Conservation (phyloP, 1,140 invertebrate genomes). For the Drosophila subobscura region DNA sequence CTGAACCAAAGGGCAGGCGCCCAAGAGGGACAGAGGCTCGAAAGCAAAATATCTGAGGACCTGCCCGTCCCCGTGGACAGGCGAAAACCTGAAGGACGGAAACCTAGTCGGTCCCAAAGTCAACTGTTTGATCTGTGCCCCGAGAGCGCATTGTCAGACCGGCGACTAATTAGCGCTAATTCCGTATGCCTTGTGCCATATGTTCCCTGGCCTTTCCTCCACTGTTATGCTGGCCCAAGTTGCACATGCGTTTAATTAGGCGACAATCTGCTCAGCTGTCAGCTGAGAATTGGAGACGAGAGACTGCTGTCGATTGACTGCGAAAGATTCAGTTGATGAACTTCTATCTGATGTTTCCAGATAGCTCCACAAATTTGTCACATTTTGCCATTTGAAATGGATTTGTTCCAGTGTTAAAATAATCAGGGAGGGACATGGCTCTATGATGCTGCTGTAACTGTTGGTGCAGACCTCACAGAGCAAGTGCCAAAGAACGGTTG, state of each 20-base stretch:
- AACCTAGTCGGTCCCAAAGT: slow-evolving; percentile 23
- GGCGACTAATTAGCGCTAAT: slow-evolving; percentile 65
- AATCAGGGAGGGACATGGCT: slow-evolving; percentile 2
- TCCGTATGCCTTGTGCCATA: slow-evolving; percentile 8
- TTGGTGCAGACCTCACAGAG: too few species aligned
- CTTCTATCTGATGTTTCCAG: slow-evolving; percentile 14
- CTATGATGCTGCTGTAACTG: too few species aligned
- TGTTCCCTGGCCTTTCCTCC: not conserved
- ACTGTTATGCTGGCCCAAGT: not conserved
- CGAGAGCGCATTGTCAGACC: slow-evolving; percentile 56
- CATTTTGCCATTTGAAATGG: slow-evolving; percentile 70
- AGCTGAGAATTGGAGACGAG: slow-evolving; percentile 34
- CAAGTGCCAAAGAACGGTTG: too few species aligned
- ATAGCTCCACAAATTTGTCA: not conserved
- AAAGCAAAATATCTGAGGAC: slow-evolving; percentile 1
- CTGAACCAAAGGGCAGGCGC: not conserved
- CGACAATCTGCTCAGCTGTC: slow-evolving; percentile 52
- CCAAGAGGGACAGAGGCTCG: slow-evolving; percentile 12
- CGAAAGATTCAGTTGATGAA: slow-evolving; percentile 37
- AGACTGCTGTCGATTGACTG: slow-evolving; percentile 7
- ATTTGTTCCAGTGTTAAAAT: slow-evolving; percentile 77
- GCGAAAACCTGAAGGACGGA: slow-evolving; percentile 3
- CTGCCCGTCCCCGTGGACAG: slow-evolving; percentile 28
- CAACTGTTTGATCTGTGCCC: slow-evolving; percentile 66
- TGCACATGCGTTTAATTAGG: slow-evolving; percentile 77